Evolutionary conservation across 2,888 invertebrate genomes (phyloP), one percentile per base, ranked within the genome.

Genomic region (Agrenia bidenticulata): DNA sequence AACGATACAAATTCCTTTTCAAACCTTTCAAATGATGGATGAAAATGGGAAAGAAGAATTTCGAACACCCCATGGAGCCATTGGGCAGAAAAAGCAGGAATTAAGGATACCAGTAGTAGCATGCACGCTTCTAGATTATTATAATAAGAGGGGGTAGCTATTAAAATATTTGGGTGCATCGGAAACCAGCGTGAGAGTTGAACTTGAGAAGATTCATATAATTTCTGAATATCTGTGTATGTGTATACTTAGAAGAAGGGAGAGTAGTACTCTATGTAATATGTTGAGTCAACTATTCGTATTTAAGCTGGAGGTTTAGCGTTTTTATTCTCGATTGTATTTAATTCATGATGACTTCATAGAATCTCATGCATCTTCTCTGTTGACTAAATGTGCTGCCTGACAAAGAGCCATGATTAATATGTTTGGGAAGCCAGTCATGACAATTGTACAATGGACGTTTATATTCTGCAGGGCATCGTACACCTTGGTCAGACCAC

Each of bases 381-480:
- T 59, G 32, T 64, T 68, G 61, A 64, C 68, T 70, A 72, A 73
- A 73, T 69, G 66, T 66, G 61, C 66, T 68, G 42, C 66, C 70
- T 72, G 72, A 74, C 74, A 74, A 74, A 73, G 71, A 67, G 53
- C 58, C 64, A 73, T 74, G 73, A 75, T 75, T 75, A 75, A 75
- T 75, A 75, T 75, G 73, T 75, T 75, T 75, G 71, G 72, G 75
- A 75, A 75, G 68, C 73, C 70, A 73, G 70, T 75, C 75, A 73
- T 75, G 75, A 75, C 73, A 75, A 73, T 72, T 64, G 63, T 65
- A 75, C 73, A 75, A 75, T 73, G 72, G 71, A 70, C 67, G 69
- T 72, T 69, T 65, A 51, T 66, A 61, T 67, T 70, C 75, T 70
- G 63, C 60, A 67, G 71, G 72, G 70, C 72, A 73, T 66, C 70